phyloP scores from a whole-genome alignment of 2,113 vertebrate genomes.

The Azemiops feae region DNA sequence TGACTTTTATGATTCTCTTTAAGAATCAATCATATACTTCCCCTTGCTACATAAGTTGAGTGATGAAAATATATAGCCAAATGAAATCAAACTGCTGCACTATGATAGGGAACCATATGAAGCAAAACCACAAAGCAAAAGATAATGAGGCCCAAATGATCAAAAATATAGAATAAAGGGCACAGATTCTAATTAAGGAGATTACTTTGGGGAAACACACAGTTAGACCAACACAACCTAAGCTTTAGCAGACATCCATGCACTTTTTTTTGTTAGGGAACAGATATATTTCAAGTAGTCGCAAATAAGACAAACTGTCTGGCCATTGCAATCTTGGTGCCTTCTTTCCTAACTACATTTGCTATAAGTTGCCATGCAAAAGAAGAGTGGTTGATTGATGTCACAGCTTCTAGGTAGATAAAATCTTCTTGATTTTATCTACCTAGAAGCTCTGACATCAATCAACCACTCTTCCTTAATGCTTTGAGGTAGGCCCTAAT shows the following conservation, averaged over 20 bases:
- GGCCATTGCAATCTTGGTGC: background rate
- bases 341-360: background rate
- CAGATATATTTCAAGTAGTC: background rate
- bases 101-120: background rate
- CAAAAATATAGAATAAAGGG: background rate
- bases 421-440: background rate
- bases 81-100: background rate
- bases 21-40: background rate
- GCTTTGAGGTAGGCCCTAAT: background rate
- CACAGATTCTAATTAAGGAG: background rate
- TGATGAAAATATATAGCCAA: background rate
- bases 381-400: background rate
- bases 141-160: background rate
- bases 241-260: background rate
- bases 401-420: background rate
- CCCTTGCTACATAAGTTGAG: background rate
- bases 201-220: background rate
- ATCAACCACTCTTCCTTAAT: background rate
- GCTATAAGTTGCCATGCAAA: background rate
- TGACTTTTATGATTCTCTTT: background rate
- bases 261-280: background rate
- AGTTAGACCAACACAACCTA: background rate
- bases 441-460: background rate
- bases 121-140: background rate
- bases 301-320: background rate